A percentile compares a stretch with the other conserved stretches of the same genome.
phyloP scores from a whole-genome alignment of 2,888 invertebrate species.

The Sphinx pinastri region DNA sequence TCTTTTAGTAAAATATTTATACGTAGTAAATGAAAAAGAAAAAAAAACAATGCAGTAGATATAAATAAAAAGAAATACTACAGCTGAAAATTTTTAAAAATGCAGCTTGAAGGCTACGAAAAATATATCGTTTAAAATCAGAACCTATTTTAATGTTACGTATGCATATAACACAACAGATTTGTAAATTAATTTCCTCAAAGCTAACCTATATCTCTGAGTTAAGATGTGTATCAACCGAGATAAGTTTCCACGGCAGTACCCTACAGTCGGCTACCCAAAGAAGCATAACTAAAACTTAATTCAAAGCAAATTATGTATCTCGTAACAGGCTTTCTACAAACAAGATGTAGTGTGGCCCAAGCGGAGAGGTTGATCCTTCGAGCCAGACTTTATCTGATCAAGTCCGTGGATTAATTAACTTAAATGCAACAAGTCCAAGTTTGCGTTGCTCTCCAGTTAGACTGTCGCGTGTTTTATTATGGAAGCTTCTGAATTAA shows the following conservation, averaged over 20 bases:
- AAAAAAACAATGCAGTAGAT: no score
- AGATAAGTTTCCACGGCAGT: slow-evolving; percentile 7
- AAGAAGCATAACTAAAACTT: slow-evolving; percentile 27
- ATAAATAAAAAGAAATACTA: no score
- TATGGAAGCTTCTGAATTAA: slow-evolving; percentile 76
- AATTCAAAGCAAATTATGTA: slow-evolving; percentile 31
- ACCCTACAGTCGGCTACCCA: slow-evolving; percentile 16
- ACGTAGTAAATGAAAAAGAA: no score
- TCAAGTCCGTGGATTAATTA: slow-evolving; percentile 77
- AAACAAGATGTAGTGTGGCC: slow-evolving; percentile 44
- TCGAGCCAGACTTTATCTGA: slow-evolving; percentile 71
- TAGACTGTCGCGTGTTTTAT: slow-evolving; percentile 76
- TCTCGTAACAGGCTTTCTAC: slow-evolving; percentile 40
- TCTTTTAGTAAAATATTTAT: no score
- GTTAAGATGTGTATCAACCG: background rate
- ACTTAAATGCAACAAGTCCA: slow-evolving; percentile 82
- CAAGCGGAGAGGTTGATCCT: slow-evolving; percentile 56
- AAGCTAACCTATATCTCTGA: background rate
- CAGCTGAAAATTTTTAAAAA: no score
- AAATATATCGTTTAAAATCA: no score
- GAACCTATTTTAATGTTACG: no score
- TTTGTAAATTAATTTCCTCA: background rate
- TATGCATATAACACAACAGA: no score
- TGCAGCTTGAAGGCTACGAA: no score
- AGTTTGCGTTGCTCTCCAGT: slow-evolving; percentile 77